A percentile compares a stretch with the other conserved stretches of the same genome.
phyloP scores from a whole-genome alignment of 2,888 invertebrate genomes.

The Argyra leucocephala region DNA sequence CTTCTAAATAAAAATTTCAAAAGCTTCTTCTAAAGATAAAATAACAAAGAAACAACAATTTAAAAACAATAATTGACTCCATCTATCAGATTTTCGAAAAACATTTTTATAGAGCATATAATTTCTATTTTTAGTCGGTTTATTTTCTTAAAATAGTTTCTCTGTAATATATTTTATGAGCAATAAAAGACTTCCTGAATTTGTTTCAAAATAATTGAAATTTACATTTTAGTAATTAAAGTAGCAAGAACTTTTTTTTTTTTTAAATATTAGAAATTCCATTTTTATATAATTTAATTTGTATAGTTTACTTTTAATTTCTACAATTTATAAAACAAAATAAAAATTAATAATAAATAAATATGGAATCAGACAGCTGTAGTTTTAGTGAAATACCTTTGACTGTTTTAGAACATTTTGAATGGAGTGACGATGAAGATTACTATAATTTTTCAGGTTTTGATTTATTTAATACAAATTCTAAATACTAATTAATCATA shows the following conservation, averaged over 20 bases:
- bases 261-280: no score
- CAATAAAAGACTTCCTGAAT: not conserved
- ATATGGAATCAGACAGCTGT: not conserved
- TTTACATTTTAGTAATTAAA: no score
- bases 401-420: constrained; percentile 40
- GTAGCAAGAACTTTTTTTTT: no score
- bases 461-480: not conserved
- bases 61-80: not conserved
- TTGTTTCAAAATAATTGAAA: not conserved
- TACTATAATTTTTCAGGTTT: constrained; percentile 13
- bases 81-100: not conserved
- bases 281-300: no score
- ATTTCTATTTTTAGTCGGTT: not conserved
- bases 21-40: not conserved
- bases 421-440: constrained; percentile 27
- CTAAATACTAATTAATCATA: not conserved
- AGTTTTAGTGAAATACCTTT: constrained; percentile 35
- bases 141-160: not conserved
- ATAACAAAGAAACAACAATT: not conserved
- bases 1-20: not conserved
- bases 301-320: no score
- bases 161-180: not conserved
- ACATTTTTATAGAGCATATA: not conserved
- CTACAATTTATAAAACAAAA: no score
- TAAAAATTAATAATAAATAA: not conserved